These are phyloP conservation scores for Rhynchotus rufescens DNA, from an alignment of 2,797 vertebrate species.

Conservation along the genomic window DNA sequence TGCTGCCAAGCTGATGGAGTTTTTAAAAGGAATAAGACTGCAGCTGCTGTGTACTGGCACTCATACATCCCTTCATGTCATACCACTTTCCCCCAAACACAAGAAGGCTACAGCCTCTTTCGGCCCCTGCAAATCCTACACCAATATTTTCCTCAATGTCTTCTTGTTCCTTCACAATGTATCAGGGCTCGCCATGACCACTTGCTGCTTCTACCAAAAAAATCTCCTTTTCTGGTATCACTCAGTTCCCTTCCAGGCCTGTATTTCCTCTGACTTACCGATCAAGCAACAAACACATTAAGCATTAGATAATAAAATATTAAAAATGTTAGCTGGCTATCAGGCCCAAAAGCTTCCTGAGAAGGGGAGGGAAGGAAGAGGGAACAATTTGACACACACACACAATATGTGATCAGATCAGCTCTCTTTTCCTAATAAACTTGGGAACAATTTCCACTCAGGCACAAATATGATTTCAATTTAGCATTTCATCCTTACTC, in stretches of 20 bases:
- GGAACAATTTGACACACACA: neutral
- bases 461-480: constrained; percentile 34
- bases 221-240: neutral
- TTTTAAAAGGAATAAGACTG: neutral
- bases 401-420: neutral
- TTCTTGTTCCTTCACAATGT: neutral
- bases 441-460: constrained; percentile 6
- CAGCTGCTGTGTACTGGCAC: neutral
- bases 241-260: neutral
- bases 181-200: neutral
- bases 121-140: fast-evolving
- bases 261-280: neutral
- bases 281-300: neutral
- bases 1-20: neutral
- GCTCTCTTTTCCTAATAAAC: neutral
- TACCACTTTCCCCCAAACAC: neutral
- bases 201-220: neutral
- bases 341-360: neutral
- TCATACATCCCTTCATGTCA: neutral
- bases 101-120: neutral
- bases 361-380: neutral
- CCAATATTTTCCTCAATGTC: neutral
- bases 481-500: constrained; percentile 47
- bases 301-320: neutral
- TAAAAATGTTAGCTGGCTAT: neutral